These are phyloP conservation scores for Cyclura pinguis DNA, from an alignment of 2,797 vertebrate genomes.

Conservation along the genomic window DNA sequence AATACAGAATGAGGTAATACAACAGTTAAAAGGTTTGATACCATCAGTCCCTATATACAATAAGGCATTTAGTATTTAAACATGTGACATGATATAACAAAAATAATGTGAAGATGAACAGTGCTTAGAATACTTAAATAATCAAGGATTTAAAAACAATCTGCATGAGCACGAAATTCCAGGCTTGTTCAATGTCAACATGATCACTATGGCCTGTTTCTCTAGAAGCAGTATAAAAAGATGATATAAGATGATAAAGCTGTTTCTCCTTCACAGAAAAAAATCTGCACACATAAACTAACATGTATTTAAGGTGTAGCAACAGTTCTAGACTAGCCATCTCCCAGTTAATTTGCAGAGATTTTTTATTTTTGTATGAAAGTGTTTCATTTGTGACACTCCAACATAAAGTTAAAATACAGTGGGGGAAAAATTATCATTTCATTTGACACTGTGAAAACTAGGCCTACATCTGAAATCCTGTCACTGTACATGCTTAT, in stretches of 20 bases:
- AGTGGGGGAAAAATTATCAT: background rate
- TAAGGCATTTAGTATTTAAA: background rate
- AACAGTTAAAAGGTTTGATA: background rate
- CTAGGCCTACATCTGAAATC: background rate
- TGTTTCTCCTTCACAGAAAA: background rate
- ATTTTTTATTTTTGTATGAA: background rate
- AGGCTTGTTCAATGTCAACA: background rate
- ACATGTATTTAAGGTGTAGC: background rate
- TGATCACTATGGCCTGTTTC: background rate
- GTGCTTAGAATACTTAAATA: background rate
- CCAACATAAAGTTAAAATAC: background rate
- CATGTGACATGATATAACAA: background rate
- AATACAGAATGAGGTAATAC: conserved; percentile 18
- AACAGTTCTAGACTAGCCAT: background rate
- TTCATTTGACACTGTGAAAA: background rate
- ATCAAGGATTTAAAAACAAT: background rate
- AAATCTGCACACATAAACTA: too few species aligned
- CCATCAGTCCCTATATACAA: background rate
- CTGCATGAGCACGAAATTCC: background rate
- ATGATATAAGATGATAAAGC: background rate
- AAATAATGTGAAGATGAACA: background rate
- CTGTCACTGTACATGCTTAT: background rate
- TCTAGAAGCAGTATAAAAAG: background rate
- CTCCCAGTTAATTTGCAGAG: background rate
- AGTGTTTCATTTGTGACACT: background rate